A percentile compares a stretch with the other conserved stretches of the same genome.
phyloP scores from a whole-genome alignment of 2,797 vertebrate genomes.

The Todus mexicanus region DNA sequence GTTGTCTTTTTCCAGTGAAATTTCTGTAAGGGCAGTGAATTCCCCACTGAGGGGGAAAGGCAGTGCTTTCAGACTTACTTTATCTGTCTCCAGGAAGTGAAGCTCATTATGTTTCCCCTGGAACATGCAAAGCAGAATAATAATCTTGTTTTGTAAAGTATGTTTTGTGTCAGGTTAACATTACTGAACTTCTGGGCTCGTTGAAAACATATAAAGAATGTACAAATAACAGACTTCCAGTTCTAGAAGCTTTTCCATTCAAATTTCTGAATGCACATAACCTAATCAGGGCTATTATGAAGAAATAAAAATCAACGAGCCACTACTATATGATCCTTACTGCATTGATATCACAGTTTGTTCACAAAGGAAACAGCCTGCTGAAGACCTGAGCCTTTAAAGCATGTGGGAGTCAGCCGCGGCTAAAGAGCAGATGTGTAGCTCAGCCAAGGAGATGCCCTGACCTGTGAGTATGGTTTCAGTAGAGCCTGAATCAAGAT shows the following conservation, averaged over 20 bases:
- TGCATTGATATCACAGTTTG: neutral
- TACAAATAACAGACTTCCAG: neutral
- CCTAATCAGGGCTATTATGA: neutral
- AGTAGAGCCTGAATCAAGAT: neutral
- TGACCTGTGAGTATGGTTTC: neutral
- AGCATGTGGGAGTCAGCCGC: neutral
- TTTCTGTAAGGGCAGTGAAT: neutral
- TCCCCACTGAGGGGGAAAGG: neutral
- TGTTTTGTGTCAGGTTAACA: neutral
- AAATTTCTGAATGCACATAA: neutral
- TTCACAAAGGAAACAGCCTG: neutral
- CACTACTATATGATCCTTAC: neutral
- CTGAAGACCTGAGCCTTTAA: neutral
- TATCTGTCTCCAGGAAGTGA: constrained; percentile 3
- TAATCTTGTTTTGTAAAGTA: neutral
- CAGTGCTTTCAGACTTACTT: neutral
- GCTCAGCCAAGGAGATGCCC: neutral
- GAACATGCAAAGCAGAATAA: neutral
- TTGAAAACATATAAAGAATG: neutral
- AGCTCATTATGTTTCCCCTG: neutral
- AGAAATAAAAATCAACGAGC: neutral
- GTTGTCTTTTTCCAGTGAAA: neutral
- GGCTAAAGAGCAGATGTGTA: neutral
- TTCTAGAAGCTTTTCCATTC: neutral
- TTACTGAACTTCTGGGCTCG: neutral